A percentile compares a stretch with the other conserved stretches of the same genome.
These are phyloP conservation scores for Eupeodes corollae DNA, from an alignment of 1,140 invertebrate species.

Conservation along the genomic window DNA sequence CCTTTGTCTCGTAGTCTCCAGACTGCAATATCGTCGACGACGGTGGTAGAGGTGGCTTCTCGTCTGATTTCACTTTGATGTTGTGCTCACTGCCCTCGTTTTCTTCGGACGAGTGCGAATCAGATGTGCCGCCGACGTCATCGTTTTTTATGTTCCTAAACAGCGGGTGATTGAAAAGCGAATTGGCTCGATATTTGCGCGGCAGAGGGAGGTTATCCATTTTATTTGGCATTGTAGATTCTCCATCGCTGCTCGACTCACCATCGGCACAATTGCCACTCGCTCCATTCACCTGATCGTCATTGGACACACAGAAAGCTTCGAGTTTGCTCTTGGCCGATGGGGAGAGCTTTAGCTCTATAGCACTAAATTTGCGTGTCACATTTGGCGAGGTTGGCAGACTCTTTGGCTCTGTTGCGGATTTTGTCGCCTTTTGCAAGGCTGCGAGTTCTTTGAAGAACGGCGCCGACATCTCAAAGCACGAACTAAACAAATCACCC, in stretches of 20 bases:
- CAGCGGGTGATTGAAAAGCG: slow-evolving; percentile 23
- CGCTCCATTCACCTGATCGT: slow-evolving; percentile 17
- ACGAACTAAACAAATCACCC: slow-evolving; percentile 57
- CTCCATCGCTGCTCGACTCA: slow-evolving; percentile 33
- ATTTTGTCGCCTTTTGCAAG: slow-evolving; percentile 14
- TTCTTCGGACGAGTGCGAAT: not conserved
- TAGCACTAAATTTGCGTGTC: slow-evolving; percentile 27
- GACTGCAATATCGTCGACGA: slow-evolving; percentile 14
- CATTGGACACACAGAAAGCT: slow-evolving; percentile 18
- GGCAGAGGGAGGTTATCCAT: slow-evolving; percentile 14
- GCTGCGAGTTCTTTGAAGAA: slow-evolving; percentile 35
- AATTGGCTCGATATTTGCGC: slow-evolving; percentile 32
- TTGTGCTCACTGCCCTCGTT: not conserved
- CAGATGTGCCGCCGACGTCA: slow-evolving; percentile 2
- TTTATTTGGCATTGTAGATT: slow-evolving; percentile 15
- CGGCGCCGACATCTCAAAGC: slow-evolving; percentile 58
- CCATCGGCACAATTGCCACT: slow-evolving; percentile 32
- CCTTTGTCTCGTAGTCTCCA: slow-evolving; percentile 12
- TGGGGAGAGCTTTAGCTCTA: slow-evolving; percentile 22
- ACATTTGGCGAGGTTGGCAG: slow-evolving; percentile 40
- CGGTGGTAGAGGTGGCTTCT: slow-evolving; percentile 11
- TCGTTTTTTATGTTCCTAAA: slow-evolving; percentile 17
- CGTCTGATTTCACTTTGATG: not conserved
- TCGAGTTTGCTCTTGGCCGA: slow-evolving; percentile 11
- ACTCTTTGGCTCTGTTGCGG: slow-evolving; percentile 37